These are phyloP conservation scores for Carabus problematicus DNA, from an alignment of 2,888 invertebrate genomes.

Conservation along the genomic window DNA sequence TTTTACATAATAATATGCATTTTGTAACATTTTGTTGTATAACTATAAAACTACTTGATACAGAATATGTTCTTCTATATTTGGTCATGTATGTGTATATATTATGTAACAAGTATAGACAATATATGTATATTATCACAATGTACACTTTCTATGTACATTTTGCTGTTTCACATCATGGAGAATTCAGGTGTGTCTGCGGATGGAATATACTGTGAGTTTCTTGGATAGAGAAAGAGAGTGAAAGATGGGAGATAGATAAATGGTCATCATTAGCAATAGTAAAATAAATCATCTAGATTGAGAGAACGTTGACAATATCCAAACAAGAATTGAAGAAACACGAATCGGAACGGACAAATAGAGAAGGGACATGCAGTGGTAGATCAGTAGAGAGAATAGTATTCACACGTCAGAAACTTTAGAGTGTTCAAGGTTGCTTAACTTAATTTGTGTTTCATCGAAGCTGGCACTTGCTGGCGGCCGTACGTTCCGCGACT, in stretches of 20 bases:
- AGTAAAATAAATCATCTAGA: too few relatives aligned
- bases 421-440: conserved; percentile 55
- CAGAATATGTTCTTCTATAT: conserved; percentile 40
- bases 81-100: conserved; percentile 35
- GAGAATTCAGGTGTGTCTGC: too few relatives aligned
- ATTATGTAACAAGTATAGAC: conserved; percentile 19
- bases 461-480: conserved; percentile 54
- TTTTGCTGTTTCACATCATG: not conserved
- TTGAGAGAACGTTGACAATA: too few relatives aligned
- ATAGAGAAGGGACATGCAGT: too few relatives aligned
- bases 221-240: too few relatives aligned
- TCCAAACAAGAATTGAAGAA: too few relatives aligned
- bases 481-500: conserved; percentile 33
- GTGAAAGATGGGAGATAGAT: too few relatives aligned
- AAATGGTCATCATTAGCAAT: too few relatives aligned
- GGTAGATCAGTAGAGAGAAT: not conserved
- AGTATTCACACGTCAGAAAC: conserved; percentile 57
- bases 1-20: conserved; percentile 14
- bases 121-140: conserved; percentile 34
- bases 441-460: conserved; percentile 55
- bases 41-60: conserved; percentile 32
- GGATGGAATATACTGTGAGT: too few relatives aligned
- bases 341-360: too few relatives aligned
- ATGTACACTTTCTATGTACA: conserved; percentile 29
- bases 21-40: conserved; percentile 9